Evolutionary conservation across 2,797 vertebrate species (phyloP).

Genomic region (Gambelia wislizenii): DNA sequence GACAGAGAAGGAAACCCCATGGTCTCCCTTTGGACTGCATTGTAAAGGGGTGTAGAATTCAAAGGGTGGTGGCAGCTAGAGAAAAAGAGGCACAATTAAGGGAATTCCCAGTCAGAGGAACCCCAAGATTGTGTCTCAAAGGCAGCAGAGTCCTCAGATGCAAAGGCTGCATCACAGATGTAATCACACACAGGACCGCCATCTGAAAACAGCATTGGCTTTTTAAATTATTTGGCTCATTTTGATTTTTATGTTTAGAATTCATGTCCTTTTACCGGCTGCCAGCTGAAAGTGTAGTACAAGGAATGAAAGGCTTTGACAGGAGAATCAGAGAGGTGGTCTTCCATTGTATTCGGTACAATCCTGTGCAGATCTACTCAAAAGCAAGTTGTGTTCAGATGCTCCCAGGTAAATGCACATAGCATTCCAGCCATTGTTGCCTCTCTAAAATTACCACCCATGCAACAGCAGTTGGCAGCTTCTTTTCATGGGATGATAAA

Average conservation of each 20-base stretch:
- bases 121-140: too few relatives aligned
- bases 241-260: neutral
- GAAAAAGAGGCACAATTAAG: too few relatives aligned
- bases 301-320: neutral
- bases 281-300: neutral
- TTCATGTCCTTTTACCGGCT: neutral
- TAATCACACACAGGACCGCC: neutral
- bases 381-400: neutral
- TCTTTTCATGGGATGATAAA: too few relatives aligned
- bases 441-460: neutral
- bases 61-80: too few relatives aligned
- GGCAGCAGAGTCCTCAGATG: too few relatives aligned
- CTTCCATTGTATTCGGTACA: neutral
- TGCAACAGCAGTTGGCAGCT: too few relatives aligned
- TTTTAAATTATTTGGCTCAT: neutral
- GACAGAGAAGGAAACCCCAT: too few relatives aligned
- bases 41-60: too few relatives aligned
- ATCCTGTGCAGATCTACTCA: neutral
- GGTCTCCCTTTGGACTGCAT: too few relatives aligned
- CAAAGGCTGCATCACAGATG: too few relatives aligned
- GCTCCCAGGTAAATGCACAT: neutral
- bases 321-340: neutral
- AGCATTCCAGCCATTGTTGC: neutral
- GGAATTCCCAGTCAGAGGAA: too few relatives aligned
- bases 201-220: neutral